Evolutionary conservation across 2,797 vertebrate species (phyloP).

Genomic region (Pseudocheirus occidentalis): DNA sequence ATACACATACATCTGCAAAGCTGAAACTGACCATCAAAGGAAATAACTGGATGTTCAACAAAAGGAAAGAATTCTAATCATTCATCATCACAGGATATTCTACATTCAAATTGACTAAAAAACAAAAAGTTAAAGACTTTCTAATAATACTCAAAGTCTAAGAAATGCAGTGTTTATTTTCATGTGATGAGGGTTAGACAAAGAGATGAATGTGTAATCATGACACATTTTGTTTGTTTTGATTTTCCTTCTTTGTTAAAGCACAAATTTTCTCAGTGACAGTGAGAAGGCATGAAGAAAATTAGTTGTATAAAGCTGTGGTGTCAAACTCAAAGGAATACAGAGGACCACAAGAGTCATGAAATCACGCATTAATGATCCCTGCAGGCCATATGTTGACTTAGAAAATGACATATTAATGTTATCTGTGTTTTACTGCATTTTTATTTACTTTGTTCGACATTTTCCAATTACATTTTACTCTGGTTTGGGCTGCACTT

Average conservation of each 20-base stretch:
- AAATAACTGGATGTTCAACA: neutral
- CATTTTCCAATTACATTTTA: neutral
- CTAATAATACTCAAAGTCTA: neutral
- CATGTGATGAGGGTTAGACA: neutral
- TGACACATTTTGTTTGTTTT: neutral
- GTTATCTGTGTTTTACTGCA: neutral
- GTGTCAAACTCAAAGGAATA: neutral
- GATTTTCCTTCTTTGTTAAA: neutral
- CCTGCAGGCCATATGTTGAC: neutral
- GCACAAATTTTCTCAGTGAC: neutral
- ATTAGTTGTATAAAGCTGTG: neutral
- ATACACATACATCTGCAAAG: neutral
- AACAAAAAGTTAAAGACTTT: neutral
- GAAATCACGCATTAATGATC: neutral
- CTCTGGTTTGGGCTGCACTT: neutral
- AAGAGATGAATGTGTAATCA: neutral
- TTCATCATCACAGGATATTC: neutral
- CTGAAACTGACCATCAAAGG: neutral
- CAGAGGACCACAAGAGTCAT: neutral
- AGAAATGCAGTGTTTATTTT: neutral
- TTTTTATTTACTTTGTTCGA: neutral
- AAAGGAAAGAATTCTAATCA: neutral
- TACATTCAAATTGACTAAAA: neutral
- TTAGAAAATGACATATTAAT: neutral
- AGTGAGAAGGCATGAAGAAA: neutral